phyloP scores from a whole-genome alignment of 2,888 invertebrate genomes.

The Lepidonotus clava region DNA sequence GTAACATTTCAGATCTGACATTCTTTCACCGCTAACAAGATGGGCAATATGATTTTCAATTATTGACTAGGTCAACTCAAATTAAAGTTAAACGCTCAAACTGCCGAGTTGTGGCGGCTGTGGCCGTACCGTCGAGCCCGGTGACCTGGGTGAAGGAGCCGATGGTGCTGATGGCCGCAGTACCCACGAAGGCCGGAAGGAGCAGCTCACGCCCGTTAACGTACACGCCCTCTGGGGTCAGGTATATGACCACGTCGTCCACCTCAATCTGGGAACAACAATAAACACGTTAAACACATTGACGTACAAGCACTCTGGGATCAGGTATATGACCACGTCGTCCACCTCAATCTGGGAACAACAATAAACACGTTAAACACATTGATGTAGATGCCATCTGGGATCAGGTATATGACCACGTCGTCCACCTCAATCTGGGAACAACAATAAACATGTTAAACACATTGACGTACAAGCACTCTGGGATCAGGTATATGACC shows the following conservation, averaged over 20 bases:
- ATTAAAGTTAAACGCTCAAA: too few relatives aligned
- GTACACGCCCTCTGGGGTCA: constrained; percentile 58
- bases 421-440: constrained; percentile 10
- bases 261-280: neutral
- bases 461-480: constrained; percentile 58
- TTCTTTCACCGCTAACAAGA: neutral
- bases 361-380: constrained; percentile 14
- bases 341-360: constrained; percentile 2
- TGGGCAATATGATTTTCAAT: too few relatives aligned
- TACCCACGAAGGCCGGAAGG: constrained; percentile 58
- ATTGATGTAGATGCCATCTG: constrained; percentile 60
- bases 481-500: constrained; percentile 59
- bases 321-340: constrained; percentile 57
- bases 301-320: constrained; percentile 57
- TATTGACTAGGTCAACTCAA: too few relatives aligned
- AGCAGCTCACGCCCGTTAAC: constrained; percentile 54
- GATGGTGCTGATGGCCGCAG: constrained; percentile 56
- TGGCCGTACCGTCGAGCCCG: constrained; percentile 64
- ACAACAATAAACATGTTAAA: neutral
- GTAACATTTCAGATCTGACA: neutral
- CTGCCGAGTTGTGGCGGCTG: too few relatives aligned
- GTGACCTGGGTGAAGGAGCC: constrained; percentile 59
- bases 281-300: constrained; percentile 52
- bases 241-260: constrained; percentile 50
- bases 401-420: constrained; percentile 56